These are phyloP conservation scores for Bombus picipes DNA, from an alignment of 1,140 invertebrate species.

Conservation along the genomic window DNA sequence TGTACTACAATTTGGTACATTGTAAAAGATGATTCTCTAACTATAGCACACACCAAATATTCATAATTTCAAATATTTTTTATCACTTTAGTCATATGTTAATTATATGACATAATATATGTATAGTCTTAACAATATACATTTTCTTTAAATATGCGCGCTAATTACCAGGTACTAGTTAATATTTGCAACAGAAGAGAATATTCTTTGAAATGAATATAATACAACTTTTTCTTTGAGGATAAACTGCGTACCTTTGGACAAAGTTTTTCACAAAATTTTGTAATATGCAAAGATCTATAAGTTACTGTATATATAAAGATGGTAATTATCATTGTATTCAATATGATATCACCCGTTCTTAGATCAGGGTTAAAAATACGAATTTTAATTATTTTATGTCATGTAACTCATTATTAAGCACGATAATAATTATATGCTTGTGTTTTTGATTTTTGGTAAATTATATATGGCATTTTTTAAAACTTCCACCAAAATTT, in stretches of 20 bases:
- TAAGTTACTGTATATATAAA: neutral
- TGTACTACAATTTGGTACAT: neutral
- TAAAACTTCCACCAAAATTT: neutral
- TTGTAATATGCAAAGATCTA: neutral
- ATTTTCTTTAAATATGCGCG: constrained; percentile 7
- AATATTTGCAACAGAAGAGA: constrained; percentile 36
- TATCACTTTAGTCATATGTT: constrained; percentile 26
- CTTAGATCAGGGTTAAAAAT: constrained; percentile 24
- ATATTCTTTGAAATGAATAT: constrained; percentile 12
- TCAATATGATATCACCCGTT: constrained; percentile 3
- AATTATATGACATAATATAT: constrained; percentile 28
- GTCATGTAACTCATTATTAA: constrained; percentile 4
- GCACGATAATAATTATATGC: neutral
- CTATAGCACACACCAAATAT: constrained; percentile 24
- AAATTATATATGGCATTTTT: constrained; percentile 26
- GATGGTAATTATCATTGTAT: constrained; percentile 12
- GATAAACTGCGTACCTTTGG: constrained; percentile 27
- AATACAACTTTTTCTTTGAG: constrained; percentile 1
- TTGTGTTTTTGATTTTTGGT: constrained; percentile 29
- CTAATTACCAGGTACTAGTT: constrained; percentile 48
- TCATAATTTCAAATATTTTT: constrained; percentile 16
- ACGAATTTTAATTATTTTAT: constrained; percentile 11
- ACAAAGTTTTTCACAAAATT: neutral
- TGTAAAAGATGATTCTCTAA: neutral
- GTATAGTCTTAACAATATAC: constrained; percentile 32